Evolutionary conservation across 2,888 invertebrate genomes (phyloP).

Genomic region (Pardosa pseudoannulata): DNA sequence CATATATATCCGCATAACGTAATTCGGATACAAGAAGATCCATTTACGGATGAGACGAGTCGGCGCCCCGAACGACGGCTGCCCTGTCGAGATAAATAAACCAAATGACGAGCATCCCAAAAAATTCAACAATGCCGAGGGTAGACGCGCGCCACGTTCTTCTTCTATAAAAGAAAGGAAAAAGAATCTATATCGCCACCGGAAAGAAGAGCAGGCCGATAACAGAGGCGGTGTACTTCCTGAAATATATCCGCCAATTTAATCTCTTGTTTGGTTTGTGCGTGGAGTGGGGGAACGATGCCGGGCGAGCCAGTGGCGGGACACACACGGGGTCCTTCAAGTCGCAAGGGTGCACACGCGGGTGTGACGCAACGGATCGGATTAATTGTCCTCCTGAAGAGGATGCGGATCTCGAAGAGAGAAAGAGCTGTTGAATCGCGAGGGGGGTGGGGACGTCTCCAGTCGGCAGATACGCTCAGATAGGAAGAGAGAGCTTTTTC

Average conservation of each 20-base stretch:
- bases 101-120: slow-evolving; percentile 24
- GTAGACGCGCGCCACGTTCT: slow-evolving; percentile 18
- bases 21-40: neutral
- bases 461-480: neutral
- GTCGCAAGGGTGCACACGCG: neutral
- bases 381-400: neutral
- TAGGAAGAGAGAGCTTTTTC: neutral
- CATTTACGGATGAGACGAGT: neutral
- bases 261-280: slow-evolving; percentile 59
- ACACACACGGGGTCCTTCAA: neutral
- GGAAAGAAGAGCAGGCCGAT: slow-evolving; percentile 18
- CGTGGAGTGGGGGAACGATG: neutral
- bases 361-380: neutral
- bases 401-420: neutral
- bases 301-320: no score
- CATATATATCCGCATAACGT: neutral
- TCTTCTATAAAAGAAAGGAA: neutral
- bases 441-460: neutral
- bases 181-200: neutral
- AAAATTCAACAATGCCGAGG: slow-evolving; percentile 32
- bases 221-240: slow-evolving; percentile 33
- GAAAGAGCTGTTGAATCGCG: neutral
- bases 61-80: slow-evolving; percentile 14
- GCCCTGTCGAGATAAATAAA: slow-evolving; percentile 26
- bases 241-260: slow-evolving; percentile 58